Evolutionary conservation across 2,888 invertebrate genomes (phyloP).

Genomic region (Scelioninae gen. 1): DNA sequence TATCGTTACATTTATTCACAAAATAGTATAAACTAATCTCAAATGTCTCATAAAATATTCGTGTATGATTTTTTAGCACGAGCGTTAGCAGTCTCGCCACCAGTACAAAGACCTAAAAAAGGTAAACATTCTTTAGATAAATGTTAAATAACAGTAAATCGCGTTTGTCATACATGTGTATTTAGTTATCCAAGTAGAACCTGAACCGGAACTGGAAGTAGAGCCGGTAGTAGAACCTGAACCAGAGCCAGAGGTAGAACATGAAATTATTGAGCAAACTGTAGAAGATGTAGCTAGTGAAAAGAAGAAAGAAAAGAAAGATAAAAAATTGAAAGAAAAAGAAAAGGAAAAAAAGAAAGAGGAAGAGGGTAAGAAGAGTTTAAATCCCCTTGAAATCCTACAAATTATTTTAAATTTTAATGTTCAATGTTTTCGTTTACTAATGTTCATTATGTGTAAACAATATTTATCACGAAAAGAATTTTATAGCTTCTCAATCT

Average conservation of each 20-base stretch:
- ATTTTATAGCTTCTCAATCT: no score
- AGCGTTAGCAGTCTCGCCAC: constrained; percentile 76
- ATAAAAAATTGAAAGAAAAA: constrained; percentile 69
- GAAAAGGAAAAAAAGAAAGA: constrained; percentile 67
- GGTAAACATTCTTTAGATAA: constrained; percentile 70
- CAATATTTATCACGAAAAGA: not conserved
- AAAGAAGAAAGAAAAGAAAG: constrained; percentile 72
- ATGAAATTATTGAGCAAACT: constrained; percentile 49
- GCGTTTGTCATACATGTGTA: constrained; percentile 61
- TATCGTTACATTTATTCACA: not conserved
- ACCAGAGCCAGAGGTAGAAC: constrained; percentile 59
- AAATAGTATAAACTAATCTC: not conserved
- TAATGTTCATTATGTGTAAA: not conserved
- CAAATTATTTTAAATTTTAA: constrained; percentile 6
- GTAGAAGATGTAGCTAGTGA: constrained; percentile 72
- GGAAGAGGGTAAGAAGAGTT: constrained; percentile 65
- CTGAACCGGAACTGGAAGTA: constrained; percentile 61
- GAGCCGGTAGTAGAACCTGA: constrained; percentile 57
- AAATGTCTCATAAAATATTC: not conserved
- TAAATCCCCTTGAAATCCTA: not conserved
- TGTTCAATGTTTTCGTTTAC: constrained; percentile 26
- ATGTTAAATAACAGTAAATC: constrained; percentile 33
- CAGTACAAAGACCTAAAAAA: constrained; percentile 64
- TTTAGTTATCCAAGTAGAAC: constrained; percentile 67
- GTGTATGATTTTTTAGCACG: constrained; percentile 78